phyloP scores from a whole-genome alignment of 2,888 invertebrate genomes.

The Chrysotoxum bicinctum region DNA sequence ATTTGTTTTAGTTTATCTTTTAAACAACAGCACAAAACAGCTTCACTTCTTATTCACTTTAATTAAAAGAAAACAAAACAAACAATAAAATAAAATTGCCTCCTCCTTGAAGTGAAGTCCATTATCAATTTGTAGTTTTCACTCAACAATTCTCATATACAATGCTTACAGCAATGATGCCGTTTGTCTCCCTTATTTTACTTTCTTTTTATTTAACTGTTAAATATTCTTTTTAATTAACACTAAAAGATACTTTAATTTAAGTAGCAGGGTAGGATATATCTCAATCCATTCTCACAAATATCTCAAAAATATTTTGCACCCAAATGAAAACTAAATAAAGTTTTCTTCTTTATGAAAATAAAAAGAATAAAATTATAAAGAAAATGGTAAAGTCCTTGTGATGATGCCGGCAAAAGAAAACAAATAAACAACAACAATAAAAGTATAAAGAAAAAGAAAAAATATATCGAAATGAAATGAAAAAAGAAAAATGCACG shows the following conservation, averaged over 20 bases:
- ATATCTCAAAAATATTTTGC: slow-evolving; percentile 27
- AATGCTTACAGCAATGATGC: background rate
- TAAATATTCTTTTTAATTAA: slow-evolving; percentile 67
- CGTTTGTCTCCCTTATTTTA: background rate
- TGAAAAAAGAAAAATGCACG: slow-evolving; percentile 28
- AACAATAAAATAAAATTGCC: background rate
- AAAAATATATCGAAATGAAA: background rate
- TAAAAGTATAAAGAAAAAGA: background rate
- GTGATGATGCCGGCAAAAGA: background rate
- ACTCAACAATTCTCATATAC: background rate
- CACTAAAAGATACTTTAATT: slow-evolving; percentile 42
- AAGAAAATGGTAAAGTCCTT: slow-evolving; percentile 5
- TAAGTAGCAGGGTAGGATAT: background rate
- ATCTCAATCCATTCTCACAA: background rate
- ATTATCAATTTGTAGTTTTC: background rate
- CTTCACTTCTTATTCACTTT: background rate
- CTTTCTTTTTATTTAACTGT: slow-evolving; percentile 1
- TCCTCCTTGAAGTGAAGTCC: background rate
- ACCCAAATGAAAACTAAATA: slow-evolving; percentile 42
- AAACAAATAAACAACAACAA: background rate
- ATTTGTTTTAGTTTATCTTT: too few relatives aligned
- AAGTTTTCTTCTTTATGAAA: slow-evolving; percentile 34
- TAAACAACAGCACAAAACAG: too few relatives aligned
- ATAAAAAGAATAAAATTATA: slow-evolving; percentile 33
- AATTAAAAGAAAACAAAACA: background rate